Evolutionary conservation across 2,888 invertebrate species (phyloP), one percentile per base, ranked within the genome.

Genomic region (Leucophenga maculata): DNA sequence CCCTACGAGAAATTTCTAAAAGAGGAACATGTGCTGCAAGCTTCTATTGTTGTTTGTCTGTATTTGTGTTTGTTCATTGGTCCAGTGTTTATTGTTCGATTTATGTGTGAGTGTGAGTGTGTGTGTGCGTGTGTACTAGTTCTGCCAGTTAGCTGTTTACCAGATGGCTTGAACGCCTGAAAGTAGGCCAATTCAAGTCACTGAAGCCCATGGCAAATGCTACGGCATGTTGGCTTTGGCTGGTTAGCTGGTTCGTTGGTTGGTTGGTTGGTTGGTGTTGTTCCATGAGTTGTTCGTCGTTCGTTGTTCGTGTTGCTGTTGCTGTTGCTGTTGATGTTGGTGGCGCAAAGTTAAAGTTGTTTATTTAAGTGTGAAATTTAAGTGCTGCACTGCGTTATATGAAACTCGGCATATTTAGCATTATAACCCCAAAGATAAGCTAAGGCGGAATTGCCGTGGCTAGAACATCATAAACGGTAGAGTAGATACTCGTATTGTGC

Each of bases 301-400:
- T 46, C 14, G 46, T n/a, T 46, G 46, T 70, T 65, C 52, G 50
- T 48, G 39, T 44, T 20, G n/a, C n/a, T n/a, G n/a, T n/a, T n/a
- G n/a, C n/a, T n/a, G n/a, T n/a, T n/a, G n/a, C n/a, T n/a, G n/a
- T n/a, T n/a, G n/a, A n/a, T n/a, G n/a, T n/a, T n/a, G n/a, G n/a
- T n/a, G 18, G 6, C 6, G 26, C 26, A 57, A 46, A 64, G 62
- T 79, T 74, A 70, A 76, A 78, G 74, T 75, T 81, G 83, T 81
- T 81, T 83, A 81, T 81, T 82, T 80, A 77, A 82, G 80, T 79
- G 82, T 79, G 80, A 80, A 81, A 80, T 79, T 80, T 76, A 78
- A 82, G 76, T 78, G 78, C 77, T 80, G 66, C 73, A 65, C 77
- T 74, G 74, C 79, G 73, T 81, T 75, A 75, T 77, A 69, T 75